Base-by-base conservation (phyloP, 2,797 vertebrate species). In the Hafferia zeledoni region DNA sequence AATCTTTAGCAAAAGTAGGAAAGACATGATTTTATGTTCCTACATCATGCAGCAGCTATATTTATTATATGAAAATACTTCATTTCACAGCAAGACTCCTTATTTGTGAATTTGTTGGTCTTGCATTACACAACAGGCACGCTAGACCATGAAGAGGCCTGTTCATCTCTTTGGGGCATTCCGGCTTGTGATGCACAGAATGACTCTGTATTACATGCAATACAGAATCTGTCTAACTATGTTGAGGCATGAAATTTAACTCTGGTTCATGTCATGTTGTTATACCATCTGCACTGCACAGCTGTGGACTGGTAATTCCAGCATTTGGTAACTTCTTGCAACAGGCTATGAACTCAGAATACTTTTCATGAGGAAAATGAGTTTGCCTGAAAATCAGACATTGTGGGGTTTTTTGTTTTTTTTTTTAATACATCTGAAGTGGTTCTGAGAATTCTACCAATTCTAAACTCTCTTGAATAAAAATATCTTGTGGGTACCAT, bases 231-330 rank as follows among this genome's bases (percentile, higher is more conserved):
- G 6, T 35, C 22, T 60, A 31, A 71, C 14, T 23, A 31, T 24
- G 20, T 3, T 20, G 46, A 47, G 41, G 19, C 11, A 33, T 11
- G 19, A 70, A 69, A 28, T 50, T 50, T 74, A 83, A 31, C 9
- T 61, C 77, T 37, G 8, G 12, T 18, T 80, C 37, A 22, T 43
- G 3, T n/a, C 0, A 0, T 14, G 20, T 20, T 2, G 35, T 59
- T 56, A 64, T 55, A 30, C 14, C 3, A 9, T 27, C 30, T 68
- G n/a, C 22, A 59, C 0, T 6, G 30, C 70, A 30, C 9, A 71
- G 13, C 7, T 56, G 13, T 49, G 27, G 41, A 43, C 7, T 52
- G 18, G 43, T 12, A 50, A 10, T 25, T 68, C 11, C 50, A 35
- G 5, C 13, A 52, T 15, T 31, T 69, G 28, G 8, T 64, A 56